phyloP scores from a whole-genome alignment of 2,113 vertebrate genomes.

The Thamnophis sirtalis region DNA sequence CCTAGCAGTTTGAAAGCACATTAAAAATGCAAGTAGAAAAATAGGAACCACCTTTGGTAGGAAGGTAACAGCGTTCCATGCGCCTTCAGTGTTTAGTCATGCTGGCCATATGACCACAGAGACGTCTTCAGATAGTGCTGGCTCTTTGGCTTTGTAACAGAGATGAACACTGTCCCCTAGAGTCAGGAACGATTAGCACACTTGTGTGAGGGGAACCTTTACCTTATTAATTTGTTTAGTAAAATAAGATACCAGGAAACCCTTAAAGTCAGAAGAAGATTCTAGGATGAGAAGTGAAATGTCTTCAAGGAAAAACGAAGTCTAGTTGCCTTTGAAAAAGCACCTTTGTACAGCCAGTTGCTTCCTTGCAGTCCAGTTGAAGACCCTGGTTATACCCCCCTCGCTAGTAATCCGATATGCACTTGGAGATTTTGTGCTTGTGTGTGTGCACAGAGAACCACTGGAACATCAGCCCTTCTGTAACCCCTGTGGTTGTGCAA shows the following conservation, averaged over 20 bases:
- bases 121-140: no score
- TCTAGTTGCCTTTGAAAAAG: no score
- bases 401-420: not conserved
- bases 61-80: no score
- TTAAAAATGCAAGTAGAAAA: no score
- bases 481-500: not conserved
- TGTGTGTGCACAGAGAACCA: not conserved
- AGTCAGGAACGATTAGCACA: no score
- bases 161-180: no score
- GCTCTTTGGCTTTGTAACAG: no score
- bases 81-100: no score
- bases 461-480: not conserved
- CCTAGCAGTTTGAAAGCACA: no score
- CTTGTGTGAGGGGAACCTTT: no score
- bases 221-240: not conserved
- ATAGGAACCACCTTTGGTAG: no score
- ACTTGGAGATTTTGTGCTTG: not conserved
- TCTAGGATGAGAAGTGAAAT: not conserved
- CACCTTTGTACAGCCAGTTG: not conserved
- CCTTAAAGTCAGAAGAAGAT: not conserved
- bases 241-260: not conserved
- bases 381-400: not conserved
- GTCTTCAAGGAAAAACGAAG: not conserved
- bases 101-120: no score
- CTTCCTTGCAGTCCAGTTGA: not conserved